Conservation (phyloP, 2,888 invertebrate genomes). For the Onthophagus sagittarius region DNA sequence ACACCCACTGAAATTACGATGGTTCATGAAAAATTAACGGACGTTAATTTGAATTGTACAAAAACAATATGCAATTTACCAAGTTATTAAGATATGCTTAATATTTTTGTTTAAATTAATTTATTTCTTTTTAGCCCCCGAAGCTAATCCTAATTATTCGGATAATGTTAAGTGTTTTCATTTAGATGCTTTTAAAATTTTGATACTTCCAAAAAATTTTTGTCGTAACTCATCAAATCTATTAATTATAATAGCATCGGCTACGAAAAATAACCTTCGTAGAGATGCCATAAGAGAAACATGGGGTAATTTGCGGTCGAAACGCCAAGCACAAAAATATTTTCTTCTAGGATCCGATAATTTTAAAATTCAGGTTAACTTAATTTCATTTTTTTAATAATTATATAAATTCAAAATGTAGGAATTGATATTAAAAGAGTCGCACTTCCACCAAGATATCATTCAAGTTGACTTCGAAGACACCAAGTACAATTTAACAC, state of each 20-base stretch:
- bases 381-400: neutral
- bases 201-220: conserved; percentile 57
- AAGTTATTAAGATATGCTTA: neutral
- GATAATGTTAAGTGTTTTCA: neutral
- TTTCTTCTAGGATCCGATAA: conserved; percentile 62
- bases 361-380: conserved; percentile 52
- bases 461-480: conserved; percentile 81
- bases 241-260: conserved; percentile 71
- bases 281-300: conserved; percentile 66
- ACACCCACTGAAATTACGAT: neutral
- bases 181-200: conserved; percentile 50
- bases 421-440: conserved; percentile 63
- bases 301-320: conserved; percentile 56
- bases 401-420: conserved; percentile 35
- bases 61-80: neutral
- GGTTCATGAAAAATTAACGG: neutral
- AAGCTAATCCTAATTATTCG: neutral
- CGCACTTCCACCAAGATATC: conserved; percentile 66
- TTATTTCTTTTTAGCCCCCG: neutral
- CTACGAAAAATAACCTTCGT: conserved; percentile 62
- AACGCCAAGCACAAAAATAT: conserved; percentile 47
- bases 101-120: neutral
- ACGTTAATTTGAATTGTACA: neutral
- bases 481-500: conserved; percentile 80
- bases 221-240: conserved; percentile 56